A percentile compares a stretch with the other conserved stretches of the same genome.
These are phyloP conservation scores for Ammospiza nelsoni DNA, from an alignment of 2,113 vertebrate genomes.

Conservation along the genomic window DNA sequence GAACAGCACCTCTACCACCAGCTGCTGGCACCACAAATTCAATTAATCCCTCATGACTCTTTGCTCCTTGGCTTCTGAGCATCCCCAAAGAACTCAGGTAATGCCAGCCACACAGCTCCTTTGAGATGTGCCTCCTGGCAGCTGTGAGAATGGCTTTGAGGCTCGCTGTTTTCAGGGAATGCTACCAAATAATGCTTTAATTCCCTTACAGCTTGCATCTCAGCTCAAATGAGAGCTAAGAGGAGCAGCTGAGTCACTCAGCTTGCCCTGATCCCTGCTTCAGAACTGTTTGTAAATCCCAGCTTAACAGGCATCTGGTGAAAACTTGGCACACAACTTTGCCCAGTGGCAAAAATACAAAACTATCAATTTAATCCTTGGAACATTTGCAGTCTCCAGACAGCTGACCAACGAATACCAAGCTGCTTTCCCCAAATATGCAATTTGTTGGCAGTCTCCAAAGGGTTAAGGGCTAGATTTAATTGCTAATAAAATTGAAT, in stretches of 20 bases:
- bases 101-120: background rate
- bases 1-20: background rate
- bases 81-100: background rate
- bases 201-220: background rate
- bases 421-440: background rate
- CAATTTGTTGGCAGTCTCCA: background rate
- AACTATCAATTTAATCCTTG: background rate
- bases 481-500: constrained; percentile 37
- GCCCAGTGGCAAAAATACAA: background rate
- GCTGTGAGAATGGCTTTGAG: background rate
- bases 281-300: background rate
- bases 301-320: background rate
- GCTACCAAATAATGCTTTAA: background rate
- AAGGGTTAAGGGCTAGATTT: constrained; percentile 43
- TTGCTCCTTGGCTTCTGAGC: background rate
- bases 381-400: background rate
- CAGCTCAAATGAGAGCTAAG: background rate
- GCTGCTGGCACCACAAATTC: background rate
- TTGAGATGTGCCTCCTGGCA: background rate
- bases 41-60: background rate
- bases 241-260: background rate
- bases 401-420: background rate
- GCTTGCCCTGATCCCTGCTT: background rate
- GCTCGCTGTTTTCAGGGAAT: background rate
- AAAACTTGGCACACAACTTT: constrained; percentile 10